Conservation (phyloP, 2,888 invertebrate genomes). For the Congeria kusceri region DNA sequence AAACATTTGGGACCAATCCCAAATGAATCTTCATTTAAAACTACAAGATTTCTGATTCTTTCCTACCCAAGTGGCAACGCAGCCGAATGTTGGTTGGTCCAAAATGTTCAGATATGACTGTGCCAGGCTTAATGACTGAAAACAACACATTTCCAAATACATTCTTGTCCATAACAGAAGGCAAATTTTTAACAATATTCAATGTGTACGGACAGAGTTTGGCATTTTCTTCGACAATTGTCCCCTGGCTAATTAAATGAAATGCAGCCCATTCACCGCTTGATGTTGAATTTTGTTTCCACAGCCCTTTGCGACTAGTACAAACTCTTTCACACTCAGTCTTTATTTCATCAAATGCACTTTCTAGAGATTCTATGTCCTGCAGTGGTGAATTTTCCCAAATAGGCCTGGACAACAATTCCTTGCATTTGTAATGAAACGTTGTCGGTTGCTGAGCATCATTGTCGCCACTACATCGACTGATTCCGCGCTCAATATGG, state of each 20-base stretch:
- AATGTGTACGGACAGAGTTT: constrained; percentile 77
- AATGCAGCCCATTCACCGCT: constrained; percentile 79
- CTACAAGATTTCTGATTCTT: not conserved
- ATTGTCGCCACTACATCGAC: not conserved
- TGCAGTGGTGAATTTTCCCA: not conserved
- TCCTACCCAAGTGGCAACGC: constrained; percentile 82
- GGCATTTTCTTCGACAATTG: constrained; percentile 66
- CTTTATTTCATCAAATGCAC: constrained; percentile 48
- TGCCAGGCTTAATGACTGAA: constrained; percentile 82
- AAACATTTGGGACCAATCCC: too few relatives aligned
- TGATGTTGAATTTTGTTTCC: constrained; percentile 78
- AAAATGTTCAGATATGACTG: constrained; percentile 79
- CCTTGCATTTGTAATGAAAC: constrained; percentile 40
- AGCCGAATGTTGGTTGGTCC: constrained; percentile 83
- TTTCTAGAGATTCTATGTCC: constrained; percentile 26
- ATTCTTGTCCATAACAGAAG: constrained; percentile 75
- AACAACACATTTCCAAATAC: constrained; percentile 84
- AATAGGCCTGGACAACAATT: not conserved
- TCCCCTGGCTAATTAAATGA: constrained; percentile 82
- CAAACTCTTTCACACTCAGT: constrained; percentile 59
- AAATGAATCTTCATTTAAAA: too few relatives aligned
- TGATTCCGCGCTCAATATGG: not conserved
- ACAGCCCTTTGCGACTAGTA: constrained; percentile 40
- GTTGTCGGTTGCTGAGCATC: constrained; percentile 62
- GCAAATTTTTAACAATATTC: constrained; percentile 65